Conservation (phyloP, 2,113 vertebrate species). For the Aegotheles bennettii region DNA sequence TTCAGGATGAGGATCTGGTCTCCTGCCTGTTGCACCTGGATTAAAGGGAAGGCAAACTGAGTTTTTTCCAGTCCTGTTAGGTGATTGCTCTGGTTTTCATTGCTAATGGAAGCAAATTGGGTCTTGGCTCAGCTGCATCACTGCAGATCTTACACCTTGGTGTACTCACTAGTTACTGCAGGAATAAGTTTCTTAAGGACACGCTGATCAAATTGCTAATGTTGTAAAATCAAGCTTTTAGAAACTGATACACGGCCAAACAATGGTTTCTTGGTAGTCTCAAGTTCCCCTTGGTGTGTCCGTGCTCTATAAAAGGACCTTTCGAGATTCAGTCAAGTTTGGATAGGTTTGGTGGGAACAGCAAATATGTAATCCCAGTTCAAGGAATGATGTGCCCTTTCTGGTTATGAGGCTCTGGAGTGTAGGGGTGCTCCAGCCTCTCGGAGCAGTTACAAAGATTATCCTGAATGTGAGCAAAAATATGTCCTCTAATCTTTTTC, state of each 20-base stretch:
- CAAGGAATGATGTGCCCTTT: not conserved
- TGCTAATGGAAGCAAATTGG: not conserved
- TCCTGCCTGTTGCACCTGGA: not conserved
- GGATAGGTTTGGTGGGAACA: not conserved
- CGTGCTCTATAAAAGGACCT: not conserved
- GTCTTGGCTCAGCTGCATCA: not conserved
- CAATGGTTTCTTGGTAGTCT: not conserved
- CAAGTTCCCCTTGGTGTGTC: not conserved
- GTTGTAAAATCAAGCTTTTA: not conserved
- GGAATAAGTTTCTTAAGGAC: not conserved
- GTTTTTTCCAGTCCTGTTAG: not conserved
- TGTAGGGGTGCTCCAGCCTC: not conserved
- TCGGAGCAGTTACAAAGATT: not conserved
- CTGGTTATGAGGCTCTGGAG: not conserved
- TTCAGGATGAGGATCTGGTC: not conserved
- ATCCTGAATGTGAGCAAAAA: not conserved
- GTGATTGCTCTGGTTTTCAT: not conserved
- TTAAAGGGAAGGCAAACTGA: not conserved
- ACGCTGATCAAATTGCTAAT: accelerated
- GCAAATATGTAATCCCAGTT: not conserved
- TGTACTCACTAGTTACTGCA: not conserved
- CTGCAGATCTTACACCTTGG: not conserved
- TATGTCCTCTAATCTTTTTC: not conserved
- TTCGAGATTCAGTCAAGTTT: not conserved
- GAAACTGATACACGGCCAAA: not conserved